Evolutionary conservation across 1,140 invertebrate genomes (phyloP), one percentile per base, ranked within the genome.

Genomic region (Penaeus indicus): DNA sequence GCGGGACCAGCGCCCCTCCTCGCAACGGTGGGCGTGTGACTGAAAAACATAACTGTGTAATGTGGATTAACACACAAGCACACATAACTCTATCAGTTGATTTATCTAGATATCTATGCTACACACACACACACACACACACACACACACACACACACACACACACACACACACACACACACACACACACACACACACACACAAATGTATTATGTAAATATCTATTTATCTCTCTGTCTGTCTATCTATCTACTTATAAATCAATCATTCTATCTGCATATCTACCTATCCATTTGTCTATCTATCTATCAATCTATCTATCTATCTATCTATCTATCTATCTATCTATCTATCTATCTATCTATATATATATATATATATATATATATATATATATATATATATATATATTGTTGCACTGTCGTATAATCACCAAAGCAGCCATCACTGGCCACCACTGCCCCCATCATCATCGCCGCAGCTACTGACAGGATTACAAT

Each of bases 201-300:
- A 75, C 38, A 25, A 4, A 72, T 72, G 0, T 13, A 13, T 13
- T 72, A 32, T 0, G 3, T 4, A 25, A 32, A 13, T 25, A 32
- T 25, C 3, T 13, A 32, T 69, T 69, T 13, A 47, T 47, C 3
- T 25, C 3, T 69, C 3, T 32, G 38, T 79, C 27, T 79, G 38
- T 79, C 27, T 79, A 79, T 79, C 27, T 79, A 79, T 79, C 27
- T 79, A 79, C 38, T 32, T 79, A 79, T 79, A 79, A n/a, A n/a
- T n/a, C n/a, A n/a, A n/a, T n/a, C n/a, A n/a, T n/a, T n/a, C n/a
- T n/a, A n/a, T n/a, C n/a, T 47, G 10, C 10, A 47, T 79, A 79
- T 79, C 27, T 79, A 79, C 38, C 27, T 79, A 79, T 79, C 2
- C 38, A 79, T 79, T 32, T 79, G 38, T 79, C 27, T 79, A 79